Evolutionary conservation across 2,797 vertebrate genomes (phyloP), one percentile per base, ranked within the genome.

Genomic region (Sciaenops ocellatus): DNA sequence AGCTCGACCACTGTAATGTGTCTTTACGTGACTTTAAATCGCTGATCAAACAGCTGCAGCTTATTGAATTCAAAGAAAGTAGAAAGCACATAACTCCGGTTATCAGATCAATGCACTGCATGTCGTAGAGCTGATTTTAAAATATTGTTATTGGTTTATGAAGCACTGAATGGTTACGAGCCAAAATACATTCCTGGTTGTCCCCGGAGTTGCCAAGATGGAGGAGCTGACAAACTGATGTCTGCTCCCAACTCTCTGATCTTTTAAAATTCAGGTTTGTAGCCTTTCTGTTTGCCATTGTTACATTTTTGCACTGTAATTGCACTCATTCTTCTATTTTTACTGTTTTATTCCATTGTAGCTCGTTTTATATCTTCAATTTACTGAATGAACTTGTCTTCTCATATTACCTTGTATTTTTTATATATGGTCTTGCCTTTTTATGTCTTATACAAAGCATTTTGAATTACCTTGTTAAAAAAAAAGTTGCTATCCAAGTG

Each of bases 11-110:
- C 70, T 73, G 41, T 30, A 18, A 52, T 41, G 6, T 34, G 41
- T 55, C 47, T 72, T 20, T 13, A 51, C 56, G 41, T 26, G 56
- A 38, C n/a, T 26, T 26, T 24, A 60, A 50, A 70, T 38, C 60
- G 44, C 54, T 48, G 28, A 50, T 59, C 20, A 69, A 28, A 59
- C 28, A 50, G 44, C 56, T 42, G n/a, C 57, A 60, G 57, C 42
- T 44, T 15, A 15, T 44, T 44, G 13, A 44, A 15, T 59, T 13
- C 18, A n/a, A 48, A 28, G 61, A 64, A 47, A 64, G 44, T 13
- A n/a, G 44, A 13, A 44, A 64, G 11, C 11, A 65, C 26, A 34
- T 48, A 18, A 16, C 6, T 51, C 10, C 51, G 24, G 22, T 12
- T 42, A 10, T 42, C 41, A 42, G 41, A 42, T 50, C 3, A 4